phyloP scores from a whole-genome alignment of 2,888 invertebrate genomes.

The Prosopocoilus inquinatus region DNA sequence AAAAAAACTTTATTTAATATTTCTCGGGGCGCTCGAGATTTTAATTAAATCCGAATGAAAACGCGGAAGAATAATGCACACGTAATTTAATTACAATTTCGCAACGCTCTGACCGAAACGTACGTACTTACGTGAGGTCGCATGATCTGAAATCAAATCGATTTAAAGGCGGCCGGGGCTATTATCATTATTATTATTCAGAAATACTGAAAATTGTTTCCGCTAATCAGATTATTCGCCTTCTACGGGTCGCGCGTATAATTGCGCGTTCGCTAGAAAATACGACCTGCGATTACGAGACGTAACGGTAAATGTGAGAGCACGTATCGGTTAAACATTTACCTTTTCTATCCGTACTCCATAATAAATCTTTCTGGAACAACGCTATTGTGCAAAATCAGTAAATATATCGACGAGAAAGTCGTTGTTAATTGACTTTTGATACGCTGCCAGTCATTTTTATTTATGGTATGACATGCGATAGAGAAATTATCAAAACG shows the following conservation, averaged over 20 bases:
- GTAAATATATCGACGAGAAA: neutral
- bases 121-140: neutral
- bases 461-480: too few relatives aligned
- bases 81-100: constrained; percentile 1
- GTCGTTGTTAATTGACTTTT: constrained; percentile 2
- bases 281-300: neutral
- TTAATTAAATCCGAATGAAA: neutral
- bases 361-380: neutral
- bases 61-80: constrained; percentile 4
- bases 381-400: neutral
- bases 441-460: too few relatives aligned
- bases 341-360: neutral
- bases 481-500: too few relatives aligned
- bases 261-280: neutral
- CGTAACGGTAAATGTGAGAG: constrained; percentile 5
- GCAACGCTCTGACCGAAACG: neutral
- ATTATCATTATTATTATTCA: neutral
- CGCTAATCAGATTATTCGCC: constrained; percentile 1
- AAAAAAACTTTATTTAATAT: neutral
- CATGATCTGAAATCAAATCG: neutral
- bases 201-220: neutral
- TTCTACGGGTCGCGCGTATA: neutral
- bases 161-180: neutral
- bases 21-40: neutral
- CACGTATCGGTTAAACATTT: neutral